phyloP scores from a whole-genome alignment of 2,113 vertebrate species.

The Dicrurus megarhynchus region DNA sequence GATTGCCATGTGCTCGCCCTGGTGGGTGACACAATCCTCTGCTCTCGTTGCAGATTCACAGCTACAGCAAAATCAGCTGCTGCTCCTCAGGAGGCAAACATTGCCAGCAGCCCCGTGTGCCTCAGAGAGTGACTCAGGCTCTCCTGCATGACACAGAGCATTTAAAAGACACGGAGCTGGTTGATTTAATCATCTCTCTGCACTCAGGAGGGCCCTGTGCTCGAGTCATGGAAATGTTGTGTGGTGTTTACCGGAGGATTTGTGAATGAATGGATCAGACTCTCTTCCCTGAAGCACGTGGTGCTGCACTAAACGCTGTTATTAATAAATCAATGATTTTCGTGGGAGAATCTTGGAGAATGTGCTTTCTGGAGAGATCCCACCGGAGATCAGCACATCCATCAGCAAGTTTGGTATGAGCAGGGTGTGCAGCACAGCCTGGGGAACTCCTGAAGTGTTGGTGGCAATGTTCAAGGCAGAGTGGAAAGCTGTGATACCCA shows the following conservation, averaged over 20 bases:
- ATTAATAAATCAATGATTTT: not conserved
- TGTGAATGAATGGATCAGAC: not conserved
- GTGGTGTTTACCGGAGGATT: not conserved
- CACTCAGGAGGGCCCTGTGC: not conserved
- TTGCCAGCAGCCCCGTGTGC: not conserved
- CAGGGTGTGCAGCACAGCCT: not conserved
- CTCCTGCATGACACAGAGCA: not conserved
- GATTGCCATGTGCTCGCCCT: accelerated
- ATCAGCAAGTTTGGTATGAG: not conserved
- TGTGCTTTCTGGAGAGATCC: not conserved
- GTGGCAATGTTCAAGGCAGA: not conserved
- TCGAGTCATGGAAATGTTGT: not conserved
- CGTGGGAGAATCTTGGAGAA: not conserved
- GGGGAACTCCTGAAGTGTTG: not conserved
- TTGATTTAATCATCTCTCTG: not conserved
- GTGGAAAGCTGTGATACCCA: not conserved
- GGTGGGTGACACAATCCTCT: not conserved
- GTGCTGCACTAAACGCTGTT: not conserved
- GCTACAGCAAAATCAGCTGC: not conserved
- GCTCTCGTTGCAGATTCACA: not conserved
- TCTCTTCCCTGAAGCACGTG: not conserved
- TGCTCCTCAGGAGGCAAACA: not conserved
- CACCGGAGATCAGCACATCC: not conserved
- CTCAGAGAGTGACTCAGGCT: not conserved
- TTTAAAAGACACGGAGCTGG: not conserved